phyloP scores from a whole-genome alignment of 2,888 invertebrate species.

The Oscheius sp. region DNA sequence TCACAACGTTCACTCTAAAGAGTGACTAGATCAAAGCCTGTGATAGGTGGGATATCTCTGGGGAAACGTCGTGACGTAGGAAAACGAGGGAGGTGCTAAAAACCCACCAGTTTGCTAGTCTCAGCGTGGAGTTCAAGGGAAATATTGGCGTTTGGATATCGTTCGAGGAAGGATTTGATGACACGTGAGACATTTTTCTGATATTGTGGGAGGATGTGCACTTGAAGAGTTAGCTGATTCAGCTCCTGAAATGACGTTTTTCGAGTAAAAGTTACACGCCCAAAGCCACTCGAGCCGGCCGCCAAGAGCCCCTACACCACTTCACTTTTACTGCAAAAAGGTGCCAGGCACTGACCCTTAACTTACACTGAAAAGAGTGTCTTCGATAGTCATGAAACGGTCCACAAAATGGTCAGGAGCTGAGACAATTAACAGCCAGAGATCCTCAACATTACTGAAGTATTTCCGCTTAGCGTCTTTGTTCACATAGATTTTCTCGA shows the following conservation, averaged over 20 bases:
- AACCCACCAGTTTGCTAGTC: slow-evolving; percentile 21
- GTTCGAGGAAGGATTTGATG: slow-evolving; percentile 40
- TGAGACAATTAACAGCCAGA: slow-evolving; percentile 50
- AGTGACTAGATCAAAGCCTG: background rate
- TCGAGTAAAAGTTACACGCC: slow-evolving; percentile 1
- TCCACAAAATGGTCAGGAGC: slow-evolving; percentile 39
- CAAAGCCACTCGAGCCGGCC: background rate
- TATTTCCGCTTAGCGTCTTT: slow-evolving; percentile 44
- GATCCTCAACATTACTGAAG: slow-evolving; percentile 51
- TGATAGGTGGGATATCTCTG: background rate
- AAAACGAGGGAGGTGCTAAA: background rate
- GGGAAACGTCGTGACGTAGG: background rate
- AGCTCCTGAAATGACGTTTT: slow-evolving; percentile 39
- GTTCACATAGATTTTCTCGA: slow-evolving; percentile 45
- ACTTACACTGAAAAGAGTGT: slow-evolving; percentile 47
- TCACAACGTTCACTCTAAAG: background rate
- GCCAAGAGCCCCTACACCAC: background rate
- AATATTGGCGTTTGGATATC: slow-evolving; percentile 45
- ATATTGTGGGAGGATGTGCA: slow-evolving; percentile 38
- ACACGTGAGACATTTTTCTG: slow-evolving; percentile 41
- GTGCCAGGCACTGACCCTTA: background rate
- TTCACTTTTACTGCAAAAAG: background rate
- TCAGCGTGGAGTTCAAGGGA: slow-evolving; percentile 53
- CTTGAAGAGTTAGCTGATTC: slow-evolving; percentile 46
- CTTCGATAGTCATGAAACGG: slow-evolving; percentile 38